Base-by-base conservation (phyloP, 2,113 vertebrate species). In the Candoia aspera region DNA sequence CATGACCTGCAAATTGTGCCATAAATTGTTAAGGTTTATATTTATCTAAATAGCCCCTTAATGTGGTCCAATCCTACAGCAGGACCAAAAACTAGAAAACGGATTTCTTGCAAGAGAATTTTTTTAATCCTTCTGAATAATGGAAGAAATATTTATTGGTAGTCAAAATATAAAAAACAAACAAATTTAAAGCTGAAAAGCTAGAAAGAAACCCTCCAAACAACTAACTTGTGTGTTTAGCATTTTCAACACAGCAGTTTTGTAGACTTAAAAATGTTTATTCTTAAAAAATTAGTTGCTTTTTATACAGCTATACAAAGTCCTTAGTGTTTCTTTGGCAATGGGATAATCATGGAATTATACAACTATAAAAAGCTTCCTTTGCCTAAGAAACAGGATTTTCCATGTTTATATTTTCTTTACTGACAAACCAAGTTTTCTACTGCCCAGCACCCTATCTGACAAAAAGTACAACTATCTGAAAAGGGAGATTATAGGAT, bases 291-390 rank as follows among this genome's bases (percentile, higher is more conserved):
- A 98, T 97, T 98, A 98, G 97, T 98, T 96, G 97, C 97, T 97
- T 98, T 98, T 98, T 98, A 97, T 98, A 98, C 97, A 98, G 97
- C 97, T 98, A 98, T 98, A 98, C 97, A 98, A 98, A 98, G 97
- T 97, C 96, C 92, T 96, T 97, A 93, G 96, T 97, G 97, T 98
- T 98, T 98, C 98, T 98, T 98, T 98, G 98, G 98, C 98, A 98
- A 98, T 98, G 97, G 97, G 97, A 97, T 97, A 98, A 89, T 97
- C 97, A 97, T 97, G 97, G 97, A 98, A 98, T 98, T 98, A 97
- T 98, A 98, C 98, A 98, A 97, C 98, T 98, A 97, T 98, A 98
- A 97, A 94, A 98, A 98, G 97, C 95, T 97, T 98, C 97, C 97
- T 98, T 98, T 98, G 98, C 97, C 97, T 97, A 98, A 98, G 98